Conservation (phyloP, 2,113 vertebrate genomes). For the Ictidomys tridecemlineatus region DNA sequence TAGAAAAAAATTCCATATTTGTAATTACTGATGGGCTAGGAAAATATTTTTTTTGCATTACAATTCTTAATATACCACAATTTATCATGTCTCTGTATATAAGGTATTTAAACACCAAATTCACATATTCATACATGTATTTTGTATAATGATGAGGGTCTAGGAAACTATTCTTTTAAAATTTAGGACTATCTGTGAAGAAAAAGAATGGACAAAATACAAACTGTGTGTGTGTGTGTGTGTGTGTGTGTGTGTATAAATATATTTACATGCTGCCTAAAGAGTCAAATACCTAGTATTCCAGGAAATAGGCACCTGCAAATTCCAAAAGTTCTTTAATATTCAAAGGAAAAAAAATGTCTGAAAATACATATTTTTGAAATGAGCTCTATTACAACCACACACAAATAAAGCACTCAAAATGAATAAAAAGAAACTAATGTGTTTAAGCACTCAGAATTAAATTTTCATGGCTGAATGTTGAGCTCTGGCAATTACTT, state of each 20-base stretch:
- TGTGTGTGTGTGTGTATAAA: background rate
- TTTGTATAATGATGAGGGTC: too few species aligned
- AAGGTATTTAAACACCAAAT: too few species aligned
- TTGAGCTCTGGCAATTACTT: background rate
- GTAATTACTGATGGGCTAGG: background rate
- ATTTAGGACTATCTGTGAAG: constrained; percentile 22
- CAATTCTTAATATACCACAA: too few species aligned
- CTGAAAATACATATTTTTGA: constrained; percentile 50
- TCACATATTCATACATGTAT: too few species aligned
- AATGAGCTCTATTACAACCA: constrained; percentile 42
- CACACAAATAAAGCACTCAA: constrained; percentile 40
- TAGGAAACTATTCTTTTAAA: constrained; percentile 46
- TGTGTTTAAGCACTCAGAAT: constrained; percentile 1
- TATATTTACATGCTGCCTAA: background rate
- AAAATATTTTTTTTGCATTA: background rate
- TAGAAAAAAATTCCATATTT: background rate
- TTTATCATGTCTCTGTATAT: too few species aligned
- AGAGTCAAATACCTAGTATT: background rate
- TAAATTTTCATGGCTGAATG: constrained; percentile 8
- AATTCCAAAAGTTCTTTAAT: constrained; percentile 42
- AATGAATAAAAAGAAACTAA: constrained; percentile 53
- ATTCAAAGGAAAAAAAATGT: constrained; percentile 22
- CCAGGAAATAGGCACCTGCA: background rate
- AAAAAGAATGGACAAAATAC: constrained; percentile 35
- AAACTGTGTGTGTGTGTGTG: background rate